Conservation (phyloP, 2,888 invertebrate genomes). For the Melieria omissa region DNA sequence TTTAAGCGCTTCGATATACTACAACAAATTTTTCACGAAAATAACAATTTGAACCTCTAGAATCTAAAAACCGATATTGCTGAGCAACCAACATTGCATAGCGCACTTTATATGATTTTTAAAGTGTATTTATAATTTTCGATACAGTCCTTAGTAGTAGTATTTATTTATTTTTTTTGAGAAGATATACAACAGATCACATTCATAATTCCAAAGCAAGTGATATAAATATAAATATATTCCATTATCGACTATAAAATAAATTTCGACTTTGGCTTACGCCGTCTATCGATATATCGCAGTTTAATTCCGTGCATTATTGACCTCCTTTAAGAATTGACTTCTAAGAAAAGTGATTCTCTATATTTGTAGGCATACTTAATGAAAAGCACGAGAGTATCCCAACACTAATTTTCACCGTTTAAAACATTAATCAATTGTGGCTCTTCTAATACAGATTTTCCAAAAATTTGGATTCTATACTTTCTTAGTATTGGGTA, state of each 20-base stretch:
- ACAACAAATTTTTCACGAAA: too few relatives aligned
- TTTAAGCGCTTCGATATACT: too few relatives aligned
- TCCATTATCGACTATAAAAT: neutral
- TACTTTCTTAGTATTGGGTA: slow-evolving; percentile 1
- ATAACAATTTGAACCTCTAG: too few relatives aligned
- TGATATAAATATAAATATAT: neutral
- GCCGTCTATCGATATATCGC: neutral
- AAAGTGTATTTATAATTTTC: too few relatives aligned
- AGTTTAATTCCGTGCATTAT: neutral
- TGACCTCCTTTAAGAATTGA: neutral
- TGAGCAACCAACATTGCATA: too few relatives aligned
- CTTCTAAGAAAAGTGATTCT: neutral
- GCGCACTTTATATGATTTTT: too few relatives aligned
- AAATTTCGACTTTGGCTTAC: neutral
- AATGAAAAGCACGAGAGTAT: neutral
- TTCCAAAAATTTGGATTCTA: neutral
- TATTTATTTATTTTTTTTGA: too few relatives aligned
- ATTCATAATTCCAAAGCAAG: too few relatives aligned
- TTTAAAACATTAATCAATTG: neutral
- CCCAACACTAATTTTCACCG: neutral
- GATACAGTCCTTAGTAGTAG: too few relatives aligned
- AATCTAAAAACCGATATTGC: too few relatives aligned
- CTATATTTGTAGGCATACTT: slow-evolving; percentile 2
- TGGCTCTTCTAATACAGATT: neutral
- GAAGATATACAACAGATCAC: too few relatives aligned